Evolutionary conservation across 2,888 invertebrate genomes (phyloP), one percentile per base, ranked within the genome.

Genomic region (Oscheius sp.): DNA sequence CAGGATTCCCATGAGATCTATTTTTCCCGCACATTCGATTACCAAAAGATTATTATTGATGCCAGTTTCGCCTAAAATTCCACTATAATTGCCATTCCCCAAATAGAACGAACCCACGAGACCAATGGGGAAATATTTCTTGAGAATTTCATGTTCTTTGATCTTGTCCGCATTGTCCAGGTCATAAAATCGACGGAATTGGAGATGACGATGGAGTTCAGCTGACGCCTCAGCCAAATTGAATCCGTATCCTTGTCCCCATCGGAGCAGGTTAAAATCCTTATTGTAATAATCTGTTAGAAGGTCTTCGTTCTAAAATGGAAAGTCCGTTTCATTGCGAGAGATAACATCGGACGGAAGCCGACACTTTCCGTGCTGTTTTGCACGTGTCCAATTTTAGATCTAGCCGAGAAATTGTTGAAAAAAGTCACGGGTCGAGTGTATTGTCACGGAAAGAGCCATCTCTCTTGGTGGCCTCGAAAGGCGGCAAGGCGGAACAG

Each of bases 21-120:
- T 84, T 56, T 79, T 72, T 5, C 85, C 85, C n/a, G 84, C 85
- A 63, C 83, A 81, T 71, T 85, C 85, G 52, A 82, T 80, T 23
- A 85, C 83, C 18, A 85, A 76, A 35, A 84, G 75, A 43, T 77
- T 77, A 55, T 83, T 82, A 16, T 80, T 79, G 21, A 76, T 75
- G 16, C 82, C 83, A 9, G 84, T 79, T 45, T 82, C 81, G 6
- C 84, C 84, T 83, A 58, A 52, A 7, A 21, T 41, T 53, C 25
- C n/a, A n/a, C n/a, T n/a, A n/a, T n/a, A n/a, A n/a, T n/a, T n/a
- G n/a, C n/a, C n/a, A n/a, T n/a, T n/a, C n/a, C n/a, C n/a, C n/a
- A n/a, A 18, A 16, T 7, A 49, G 49, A 49, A 18, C 70, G 9
- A 3, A 82, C 84, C 84, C 7, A 84, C 82, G 25, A 84, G 69